A percentile compares a stretch with the other conserved stretches of the same genome.
Evolutionary conservation across 2,888 invertebrate genomes (phyloP).

Genomic region (Rutpela maculata): DNA sequence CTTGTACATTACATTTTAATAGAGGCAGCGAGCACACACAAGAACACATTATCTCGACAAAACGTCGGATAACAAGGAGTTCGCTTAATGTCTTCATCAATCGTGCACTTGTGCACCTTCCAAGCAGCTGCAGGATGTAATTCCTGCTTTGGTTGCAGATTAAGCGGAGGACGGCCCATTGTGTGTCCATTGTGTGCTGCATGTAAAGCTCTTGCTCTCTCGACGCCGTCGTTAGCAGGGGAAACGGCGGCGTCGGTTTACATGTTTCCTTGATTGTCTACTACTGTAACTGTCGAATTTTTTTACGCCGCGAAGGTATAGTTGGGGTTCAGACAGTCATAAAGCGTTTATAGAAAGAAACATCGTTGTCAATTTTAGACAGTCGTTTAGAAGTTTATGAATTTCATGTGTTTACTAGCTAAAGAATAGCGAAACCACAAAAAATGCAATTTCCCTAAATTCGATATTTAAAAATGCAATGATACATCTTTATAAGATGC

Average conservation of each 20-base stretch:
- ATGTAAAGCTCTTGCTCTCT: neutral
- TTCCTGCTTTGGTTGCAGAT: slow-evolving; percentile 17
- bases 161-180: slow-evolving; percentile 8
- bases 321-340: too few relatives aligned
- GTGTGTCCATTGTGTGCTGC: neutral
- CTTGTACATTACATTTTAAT: slow-evolving; percentile 7
- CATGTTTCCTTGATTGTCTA: too few relatives aligned
- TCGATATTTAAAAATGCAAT: too few relatives aligned
- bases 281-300: too few relatives aligned
- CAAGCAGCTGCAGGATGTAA: slow-evolving; percentile 11
- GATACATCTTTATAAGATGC: too few relatives aligned
- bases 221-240: neutral
- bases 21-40: neutral
- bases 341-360: too few relatives aligned
- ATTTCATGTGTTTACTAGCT: too few relatives aligned
- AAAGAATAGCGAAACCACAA: too few relatives aligned
- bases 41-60: slow-evolving; percentile 15
- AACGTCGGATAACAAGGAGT: slow-evolving; percentile 12
- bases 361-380: too few relatives aligned
- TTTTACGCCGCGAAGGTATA: too few relatives aligned
- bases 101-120: slow-evolving; percentile 9
- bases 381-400: too few relatives aligned
- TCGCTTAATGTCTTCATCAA: slow-evolving; percentile 15
- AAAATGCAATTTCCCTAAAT: too few relatives aligned
- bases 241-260: neutral